Conservation (phyloP, 2,888 invertebrate genomes). For the Punctoribates punctum region DNA sequence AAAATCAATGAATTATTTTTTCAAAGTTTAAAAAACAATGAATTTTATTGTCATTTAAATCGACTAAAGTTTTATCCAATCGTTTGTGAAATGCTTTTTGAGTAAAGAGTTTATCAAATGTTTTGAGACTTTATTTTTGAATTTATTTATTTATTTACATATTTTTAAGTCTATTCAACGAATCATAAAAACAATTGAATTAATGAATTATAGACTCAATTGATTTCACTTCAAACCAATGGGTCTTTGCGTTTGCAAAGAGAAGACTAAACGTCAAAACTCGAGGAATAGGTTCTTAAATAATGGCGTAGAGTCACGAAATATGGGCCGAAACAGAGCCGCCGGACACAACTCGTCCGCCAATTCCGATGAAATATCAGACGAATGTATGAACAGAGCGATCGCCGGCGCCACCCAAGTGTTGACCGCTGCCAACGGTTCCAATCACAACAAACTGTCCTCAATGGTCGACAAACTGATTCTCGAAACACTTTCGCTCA, state of each 20-base stretch:
- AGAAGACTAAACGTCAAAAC: background rate
- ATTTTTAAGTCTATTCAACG: background rate
- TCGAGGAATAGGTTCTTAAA: background rate
- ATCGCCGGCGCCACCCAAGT: background rate
- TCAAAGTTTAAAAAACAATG: too few relatives aligned
- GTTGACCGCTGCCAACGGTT: background rate
- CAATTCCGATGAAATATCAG: background rate
- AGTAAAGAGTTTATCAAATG: too few relatives aligned
- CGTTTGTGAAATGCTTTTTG: too few relatives aligned
- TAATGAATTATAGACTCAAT: background rate
- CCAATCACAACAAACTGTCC: slow-evolving; percentile 42
- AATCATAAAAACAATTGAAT: background rate
- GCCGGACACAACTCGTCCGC: background rate
- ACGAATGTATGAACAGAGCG: background rate
- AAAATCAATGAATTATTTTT: background rate
- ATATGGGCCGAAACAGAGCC: background rate
- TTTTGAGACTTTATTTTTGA: too few relatives aligned
- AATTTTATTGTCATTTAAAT: too few relatives aligned
- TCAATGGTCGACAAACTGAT: slow-evolving; percentile 65
- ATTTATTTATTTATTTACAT: too few relatives aligned
- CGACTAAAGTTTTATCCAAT: too few relatives aligned
- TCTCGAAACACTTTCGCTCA: slow-evolving; percentile 71
- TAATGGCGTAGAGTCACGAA: background rate
- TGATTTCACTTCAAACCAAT: background rate
- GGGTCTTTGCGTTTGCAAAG: slow-evolving; percentile 26